A percentile compares a stretch with the other conserved stretches of the same genome.
Evolutionary conservation across 1,140 invertebrate genomes (phyloP).

Genomic region (Drosophila punjabiensis): DNA sequence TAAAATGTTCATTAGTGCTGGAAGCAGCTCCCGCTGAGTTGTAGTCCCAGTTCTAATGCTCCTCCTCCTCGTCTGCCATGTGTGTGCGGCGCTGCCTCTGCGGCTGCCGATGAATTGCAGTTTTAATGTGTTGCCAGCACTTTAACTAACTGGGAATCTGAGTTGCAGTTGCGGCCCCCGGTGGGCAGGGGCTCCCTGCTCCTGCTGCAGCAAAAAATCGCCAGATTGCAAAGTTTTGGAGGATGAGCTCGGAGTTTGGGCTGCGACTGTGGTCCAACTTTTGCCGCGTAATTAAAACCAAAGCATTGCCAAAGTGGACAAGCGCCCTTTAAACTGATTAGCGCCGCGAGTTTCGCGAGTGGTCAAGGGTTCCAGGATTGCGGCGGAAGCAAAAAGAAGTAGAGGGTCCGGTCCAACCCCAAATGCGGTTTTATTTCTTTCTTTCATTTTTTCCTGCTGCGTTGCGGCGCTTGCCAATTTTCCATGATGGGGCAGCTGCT

Average conservation of each 20-base stretch:
- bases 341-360: slow-evolving; percentile 62
- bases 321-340: slow-evolving; percentile 80
- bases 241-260: background rate
- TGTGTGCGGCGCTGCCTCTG: slow-evolving; percentile 47
- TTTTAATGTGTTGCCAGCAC: slow-evolving; percentile 82
- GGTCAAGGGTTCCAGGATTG: slow-evolving; percentile 41
- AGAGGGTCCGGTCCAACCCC: slow-evolving; percentile 11
- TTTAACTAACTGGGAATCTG: slow-evolving; percentile 73
- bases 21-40: slow-evolving; percentile 71
- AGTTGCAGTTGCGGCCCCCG: slow-evolving; percentile 26
- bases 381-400: background rate
- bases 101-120: slow-evolving; percentile 78
- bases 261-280: slow-evolving; percentile 63
- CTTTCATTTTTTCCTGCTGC: background rate
- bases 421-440: slow-evolving; percentile 29
- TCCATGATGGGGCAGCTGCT: slow-evolving; percentile 7
- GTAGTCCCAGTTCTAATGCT: slow-evolving; percentile 25
- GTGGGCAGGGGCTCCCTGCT: background rate
- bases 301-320: slow-evolving; percentile 80
- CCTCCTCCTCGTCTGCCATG: slow-evolving; percentile 17
- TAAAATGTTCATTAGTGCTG: slow-evolving; percentile 81
- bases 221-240: slow-evolving; percentile 47
- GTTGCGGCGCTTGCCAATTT: slow-evolving; percentile 19
- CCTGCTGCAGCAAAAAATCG: slow-evolving; percentile 29
- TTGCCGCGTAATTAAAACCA: slow-evolving; percentile 82